Evolutionary conservation across 2,888 invertebrate genomes (phyloP).

Genomic region (Diachrysia chrysitis): DNA sequence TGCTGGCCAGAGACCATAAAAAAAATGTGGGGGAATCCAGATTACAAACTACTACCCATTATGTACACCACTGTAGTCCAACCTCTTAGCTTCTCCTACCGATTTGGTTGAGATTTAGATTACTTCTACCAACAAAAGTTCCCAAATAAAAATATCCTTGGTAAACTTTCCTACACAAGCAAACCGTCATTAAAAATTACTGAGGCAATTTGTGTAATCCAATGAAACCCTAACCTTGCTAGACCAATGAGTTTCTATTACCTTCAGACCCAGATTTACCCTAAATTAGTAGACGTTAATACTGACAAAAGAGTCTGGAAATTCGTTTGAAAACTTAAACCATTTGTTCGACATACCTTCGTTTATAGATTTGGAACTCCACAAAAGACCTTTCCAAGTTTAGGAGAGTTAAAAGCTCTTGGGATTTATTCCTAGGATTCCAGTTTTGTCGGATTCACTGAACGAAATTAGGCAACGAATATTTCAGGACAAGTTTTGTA

Average conservation of each 20-base stretch:
- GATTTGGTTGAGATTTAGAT: too few species aligned
- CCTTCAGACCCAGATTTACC: conserved; percentile 9
- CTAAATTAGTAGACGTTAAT: conserved; percentile 41
- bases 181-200: neutral
- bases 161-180: neutral
- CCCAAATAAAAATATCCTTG: neutral
- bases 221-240: conserved; percentile 11
- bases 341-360: conserved; percentile 47
- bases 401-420: conserved; percentile 35
- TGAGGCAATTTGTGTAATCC: neutral
- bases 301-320: conserved; percentile 47
- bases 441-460: conserved; percentile 20
- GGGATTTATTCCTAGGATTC: conserved; percentile 41
- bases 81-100: too few species aligned
- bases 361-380: conserved; percentile 47
- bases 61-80: too few species aligned
- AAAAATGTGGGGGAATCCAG: too few species aligned
- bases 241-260: conserved; percentile 27
- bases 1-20: too few species aligned
- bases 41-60: too few species aligned
- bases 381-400: conserved; percentile 45
- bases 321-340: conserved; percentile 33
- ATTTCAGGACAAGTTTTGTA: conserved; percentile 41
- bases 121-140: too few species aligned
- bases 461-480: conserved; percentile 27